Base-by-base conservation (phyloP, 1,140 invertebrate species). In the Meteorus sp. region DNA sequence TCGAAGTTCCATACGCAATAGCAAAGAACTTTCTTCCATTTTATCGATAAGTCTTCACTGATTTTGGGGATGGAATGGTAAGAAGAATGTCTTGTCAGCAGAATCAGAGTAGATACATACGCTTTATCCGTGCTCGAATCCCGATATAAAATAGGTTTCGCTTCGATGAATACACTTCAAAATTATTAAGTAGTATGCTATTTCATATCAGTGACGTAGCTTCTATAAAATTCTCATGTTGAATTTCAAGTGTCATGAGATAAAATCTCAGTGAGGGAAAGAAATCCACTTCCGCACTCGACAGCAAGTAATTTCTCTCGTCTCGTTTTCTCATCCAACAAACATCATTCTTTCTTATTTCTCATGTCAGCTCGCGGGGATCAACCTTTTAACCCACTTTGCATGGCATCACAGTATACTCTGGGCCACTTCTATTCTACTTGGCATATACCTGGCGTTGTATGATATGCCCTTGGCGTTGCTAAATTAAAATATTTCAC, bases 311-410 rank as follows among this genome's bases (percentile, higher is more conserved):
- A 61, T 61, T 60, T 59, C 47, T 53, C 59, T 60, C 37, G 17
- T 54, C 33, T 41, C 15, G 27, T 27, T 59, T 35, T 59, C 29
- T 27, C 20, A 15, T 29, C 35, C 9, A 23, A 8, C 17, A 37
- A 41, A 51, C 7, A 44, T 57, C 56, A 60, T 60, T 58, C 56
- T 59, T 60, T 55, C 39, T 56, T 62, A 59, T 61, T 57, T 56
- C 53, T 61, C 52, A 27, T 54, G 31, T 51, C 39, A 25, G 25
- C 29, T 37, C n/a, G n/a, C n/a, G n/a, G n/a, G 8, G 8, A 11
- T 23, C 15, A 50, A 43, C 25, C 33, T 63, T 48, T 56, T 51
- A 58, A 58, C 56, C 56, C 37, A 58, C 56, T 58, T 58, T 51
- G 23, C 56, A 51, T 50, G n/a, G n/a, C n/a, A n/a, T n/a, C n/a